Conservation (phyloP, 2,113 vertebrate genomes). For the Choloepus hoffmanni region DNA sequence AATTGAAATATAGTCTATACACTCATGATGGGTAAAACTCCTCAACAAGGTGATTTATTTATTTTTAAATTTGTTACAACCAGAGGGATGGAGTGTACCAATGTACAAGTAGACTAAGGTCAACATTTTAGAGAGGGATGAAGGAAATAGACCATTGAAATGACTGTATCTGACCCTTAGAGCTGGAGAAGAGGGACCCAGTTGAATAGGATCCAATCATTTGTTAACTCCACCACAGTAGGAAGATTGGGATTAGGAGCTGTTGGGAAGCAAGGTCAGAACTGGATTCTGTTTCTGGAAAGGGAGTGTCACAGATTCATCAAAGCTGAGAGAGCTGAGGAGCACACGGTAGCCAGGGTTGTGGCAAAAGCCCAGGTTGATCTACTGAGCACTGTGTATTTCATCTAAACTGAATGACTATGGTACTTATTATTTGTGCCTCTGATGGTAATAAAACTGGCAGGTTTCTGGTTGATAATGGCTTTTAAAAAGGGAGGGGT, state of each 20-base stretch:
- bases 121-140: background rate
- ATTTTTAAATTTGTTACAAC: constrained; percentile 28
- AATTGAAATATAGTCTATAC: constrained; percentile 16
- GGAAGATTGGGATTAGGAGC: background rate
- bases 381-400: background rate
- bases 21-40: background rate
- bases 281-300: background rate
- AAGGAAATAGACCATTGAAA: background rate
- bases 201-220: background rate
- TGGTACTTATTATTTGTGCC: background rate
- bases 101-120: background rate
- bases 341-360: background rate
- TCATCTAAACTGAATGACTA: background rate
- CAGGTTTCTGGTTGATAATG: background rate
- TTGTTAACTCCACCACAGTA: background rate
- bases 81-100: background rate
- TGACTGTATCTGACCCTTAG: background rate
- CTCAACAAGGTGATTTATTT: background rate
- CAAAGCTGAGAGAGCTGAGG: background rate
- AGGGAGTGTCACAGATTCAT: background rate
- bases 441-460: background rate
- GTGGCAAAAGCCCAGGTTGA: background rate
- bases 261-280: background rate
- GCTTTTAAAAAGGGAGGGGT: background rate
- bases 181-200: background rate